These are phyloP conservation scores for Drosophila niveifrons DNA, from an alignment of 2,888 invertebrate genomes.

Conservation along the genomic window DNA sequence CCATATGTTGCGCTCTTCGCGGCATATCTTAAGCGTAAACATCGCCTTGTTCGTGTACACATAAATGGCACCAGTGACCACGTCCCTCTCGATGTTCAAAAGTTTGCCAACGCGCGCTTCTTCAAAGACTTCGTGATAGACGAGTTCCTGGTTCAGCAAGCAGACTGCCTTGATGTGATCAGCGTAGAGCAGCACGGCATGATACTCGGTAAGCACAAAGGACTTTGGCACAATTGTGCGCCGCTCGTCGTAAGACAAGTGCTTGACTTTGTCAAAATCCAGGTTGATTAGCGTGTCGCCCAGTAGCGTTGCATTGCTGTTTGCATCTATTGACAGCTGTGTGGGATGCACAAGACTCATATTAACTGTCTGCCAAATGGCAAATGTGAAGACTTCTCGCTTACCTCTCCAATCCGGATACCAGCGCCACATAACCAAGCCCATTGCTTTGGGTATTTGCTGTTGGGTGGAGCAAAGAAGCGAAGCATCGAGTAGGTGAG, in stretches of 20 bases:
- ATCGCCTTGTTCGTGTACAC: constrained; percentile 93
- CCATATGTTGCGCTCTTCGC: constrained; percentile 95
- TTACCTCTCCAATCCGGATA: constrained; percentile 92
- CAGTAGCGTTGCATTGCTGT: constrained; percentile 47
- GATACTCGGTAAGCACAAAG: constrained; percentile 95
- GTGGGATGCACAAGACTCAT: neutral
- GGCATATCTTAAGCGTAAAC: constrained; percentile 93
- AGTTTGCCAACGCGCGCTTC: constrained; percentile 91
- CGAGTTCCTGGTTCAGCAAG: constrained; percentile 92
- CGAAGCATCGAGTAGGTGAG: constrained; percentile 92
- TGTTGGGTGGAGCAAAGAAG: constrained; percentile 90
- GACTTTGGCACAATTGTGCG: constrained; percentile 88
- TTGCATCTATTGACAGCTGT: constrained; percentile 57
- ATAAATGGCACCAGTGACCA: constrained; percentile 92
- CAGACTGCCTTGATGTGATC: constrained; percentile 94
- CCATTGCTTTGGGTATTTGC: constrained; percentile 91
- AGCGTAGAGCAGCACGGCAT: constrained; percentile 92
- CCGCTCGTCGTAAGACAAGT: constrained; percentile 80
- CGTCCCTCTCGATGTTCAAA: constrained; percentile 92
- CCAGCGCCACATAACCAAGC: constrained; percentile 96
- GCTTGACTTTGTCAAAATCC: constrained; percentile 69
- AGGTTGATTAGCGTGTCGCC: constrained; percentile 71
- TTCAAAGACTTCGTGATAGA: constrained; percentile 94
- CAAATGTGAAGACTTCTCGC: neutral
- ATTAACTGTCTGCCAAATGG: neutral